Base-by-base conservation (phyloP, 2,113 vertebrate species). In the Amia ocellicauda region DNA sequence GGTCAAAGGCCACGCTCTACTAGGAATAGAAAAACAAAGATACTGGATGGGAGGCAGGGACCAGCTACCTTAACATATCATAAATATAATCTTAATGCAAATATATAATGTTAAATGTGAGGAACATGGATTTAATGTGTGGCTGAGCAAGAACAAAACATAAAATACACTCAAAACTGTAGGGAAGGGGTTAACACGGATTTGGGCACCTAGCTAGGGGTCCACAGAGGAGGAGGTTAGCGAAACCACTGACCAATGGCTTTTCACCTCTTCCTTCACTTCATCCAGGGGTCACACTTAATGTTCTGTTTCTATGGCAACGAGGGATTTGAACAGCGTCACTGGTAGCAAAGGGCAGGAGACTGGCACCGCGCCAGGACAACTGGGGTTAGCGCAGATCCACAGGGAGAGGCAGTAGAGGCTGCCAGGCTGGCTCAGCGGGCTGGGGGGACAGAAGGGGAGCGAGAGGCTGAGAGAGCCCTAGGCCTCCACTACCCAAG, bases 231-330 rank as follows among this genome's bases (percentile, higher is more conserved):
- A 26, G 22, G 8, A 19, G 57, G n/a, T 2, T 40, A 31, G n/a
- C 42, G 22, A 60, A 26, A n/a, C 24, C 41, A 27, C 40, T 60
- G 58, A 43, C 58, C 58, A 60, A 60, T 45, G 23, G 58, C 16
- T 60, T 16, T 2, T 20, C 41, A 45, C 20, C 23, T 60, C 40
- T 45, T 45, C 41, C 19, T 41, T 45, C 58, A 22, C 22, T 45
- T 60, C 45, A 45, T 41, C 22, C 9, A 20, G 58, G 45, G 58
- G 58, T 60, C 41, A 60, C 23, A 45, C 22, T 60, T 43, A 40
- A 60, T 45, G 41, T 60, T 60, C 19, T 24, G 58, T 60, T 45
- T 22, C 20, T 22, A 60, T 60, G 58, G 40, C 22, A 20, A 45
- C 40, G 23, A 47, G 58, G 40, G 41, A 26, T 45, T 8, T n/a